Conservation (phyloP, 2,113 vertebrate species). For the Proterorhinus semilunaris region DNA sequence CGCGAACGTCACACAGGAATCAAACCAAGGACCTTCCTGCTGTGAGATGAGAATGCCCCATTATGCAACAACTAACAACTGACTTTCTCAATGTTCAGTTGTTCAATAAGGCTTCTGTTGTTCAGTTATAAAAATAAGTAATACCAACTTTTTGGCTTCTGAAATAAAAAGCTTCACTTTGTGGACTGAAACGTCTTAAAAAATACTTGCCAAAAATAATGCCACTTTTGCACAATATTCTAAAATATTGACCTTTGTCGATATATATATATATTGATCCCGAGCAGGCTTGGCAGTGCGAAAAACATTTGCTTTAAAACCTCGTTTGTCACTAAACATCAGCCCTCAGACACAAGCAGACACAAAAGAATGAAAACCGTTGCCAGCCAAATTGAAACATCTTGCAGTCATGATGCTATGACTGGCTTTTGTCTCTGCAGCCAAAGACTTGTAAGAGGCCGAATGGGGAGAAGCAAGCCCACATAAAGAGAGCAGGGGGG, state of each 20-base stretch:
- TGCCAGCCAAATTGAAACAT: slow-evolving; percentile 70
- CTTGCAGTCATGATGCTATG: slow-evolving; percentile 69
- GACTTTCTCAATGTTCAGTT: no score
- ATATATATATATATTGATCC: background rate
- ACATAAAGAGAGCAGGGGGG: slow-evolving; percentile 49
- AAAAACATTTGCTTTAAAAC: background rate
- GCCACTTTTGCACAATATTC: background rate
- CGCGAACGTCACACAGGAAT: no score
- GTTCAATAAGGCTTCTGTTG: no score
- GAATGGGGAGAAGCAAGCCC: slow-evolving; percentile 47
- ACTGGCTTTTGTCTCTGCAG: slow-evolving; percentile 54
- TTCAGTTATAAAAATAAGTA: no score
- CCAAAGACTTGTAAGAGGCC: slow-evolving; percentile 49
- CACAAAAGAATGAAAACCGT: slow-evolving; percentile 44
- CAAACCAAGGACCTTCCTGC: no score
- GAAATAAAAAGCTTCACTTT: no score
- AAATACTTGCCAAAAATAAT: background rate
- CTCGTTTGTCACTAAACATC: slow-evolving; percentile 26
- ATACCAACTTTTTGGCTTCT: no score
- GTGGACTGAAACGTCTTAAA: no score
- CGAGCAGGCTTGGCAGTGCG: background rate
- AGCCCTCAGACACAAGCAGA: slow-evolving; percentile 21
- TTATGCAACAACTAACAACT: no score
- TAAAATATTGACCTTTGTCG: background rate
- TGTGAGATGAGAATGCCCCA: no score